phyloP scores from a whole-genome alignment of 2,113 vertebrate species.

The Microcebus tavaratra region DNA sequence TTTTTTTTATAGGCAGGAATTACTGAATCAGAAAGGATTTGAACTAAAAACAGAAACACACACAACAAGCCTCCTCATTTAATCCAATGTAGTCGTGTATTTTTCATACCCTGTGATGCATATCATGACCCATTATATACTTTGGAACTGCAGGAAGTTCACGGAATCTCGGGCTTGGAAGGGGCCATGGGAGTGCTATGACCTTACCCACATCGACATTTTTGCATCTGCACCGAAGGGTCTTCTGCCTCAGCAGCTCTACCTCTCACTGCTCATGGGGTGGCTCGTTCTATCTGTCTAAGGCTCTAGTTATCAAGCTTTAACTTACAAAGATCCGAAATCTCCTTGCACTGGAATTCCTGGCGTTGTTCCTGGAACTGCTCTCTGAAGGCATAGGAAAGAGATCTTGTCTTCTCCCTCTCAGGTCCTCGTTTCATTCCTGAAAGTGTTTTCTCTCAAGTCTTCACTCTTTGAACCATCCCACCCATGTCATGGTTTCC shows the following conservation, averaged over 20 bases:
- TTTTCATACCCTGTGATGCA: neutral
- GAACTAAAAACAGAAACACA: neutral
- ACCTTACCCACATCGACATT: neutral
- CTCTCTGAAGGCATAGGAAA: neutral
- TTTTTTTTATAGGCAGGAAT: slow-evolving; percentile 8
- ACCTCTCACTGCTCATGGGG: neutral
- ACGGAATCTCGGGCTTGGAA: neutral
- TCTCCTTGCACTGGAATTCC: neutral
- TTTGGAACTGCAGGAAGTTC: neutral
- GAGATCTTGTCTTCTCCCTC: neutral
- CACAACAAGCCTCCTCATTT: neutral
- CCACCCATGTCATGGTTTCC: neutral
- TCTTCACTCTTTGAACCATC: neutral
- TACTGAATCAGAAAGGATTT: neutral
- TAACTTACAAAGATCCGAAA: neutral
- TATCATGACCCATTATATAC: neutral
- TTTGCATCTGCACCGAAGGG: neutral
- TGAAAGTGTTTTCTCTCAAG: neutral
- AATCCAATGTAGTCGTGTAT: neutral
- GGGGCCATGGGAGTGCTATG: neutral
- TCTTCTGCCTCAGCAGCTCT: neutral
- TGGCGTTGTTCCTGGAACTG: neutral
- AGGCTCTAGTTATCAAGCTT: neutral
- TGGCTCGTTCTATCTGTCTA: neutral
- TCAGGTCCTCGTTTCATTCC: neutral